Evolutionary conservation across 1,140 invertebrate genomes (phyloP).

Genomic region (Holcopasites calliopsidis): DNA sequence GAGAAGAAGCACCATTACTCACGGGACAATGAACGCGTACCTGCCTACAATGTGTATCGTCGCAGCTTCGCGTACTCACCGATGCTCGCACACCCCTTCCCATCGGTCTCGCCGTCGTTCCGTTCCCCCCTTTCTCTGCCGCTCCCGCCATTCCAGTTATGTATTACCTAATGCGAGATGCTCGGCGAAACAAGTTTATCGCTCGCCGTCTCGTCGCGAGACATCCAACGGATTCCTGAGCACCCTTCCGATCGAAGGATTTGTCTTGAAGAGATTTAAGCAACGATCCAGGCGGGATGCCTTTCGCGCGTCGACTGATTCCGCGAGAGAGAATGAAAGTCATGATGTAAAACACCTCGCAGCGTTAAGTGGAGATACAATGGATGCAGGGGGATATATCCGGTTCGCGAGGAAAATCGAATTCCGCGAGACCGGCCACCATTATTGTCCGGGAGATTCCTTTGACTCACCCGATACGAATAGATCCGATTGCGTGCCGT

Average conservation of each 20-base stretch:
- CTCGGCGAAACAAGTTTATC: constrained; percentile 52
- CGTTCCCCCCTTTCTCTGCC: not conserved
- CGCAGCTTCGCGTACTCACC: constrained; percentile 13
- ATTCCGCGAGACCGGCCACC: not conserved
- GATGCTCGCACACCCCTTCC: constrained; percentile 12
- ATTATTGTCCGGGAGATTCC: not conserved
- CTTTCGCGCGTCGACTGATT: not conserved
- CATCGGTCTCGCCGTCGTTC: not conserved
- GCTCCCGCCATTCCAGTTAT: constrained; percentile 58
- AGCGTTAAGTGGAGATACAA: too few relatives aligned
- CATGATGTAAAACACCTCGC: too few relatives aligned
- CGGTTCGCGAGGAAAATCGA: not conserved
- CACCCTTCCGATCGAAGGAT: constrained; percentile 54
- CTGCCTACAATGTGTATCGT: constrained; percentile 9
- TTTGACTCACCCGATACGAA: constrained; percentile 21
- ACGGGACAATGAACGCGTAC: constrained; percentile 48
- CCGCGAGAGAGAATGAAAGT: too few relatives aligned
- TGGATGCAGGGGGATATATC: too few relatives aligned
- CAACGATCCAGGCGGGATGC: constrained; percentile 30
- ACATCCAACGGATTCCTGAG: constrained; percentile 45
- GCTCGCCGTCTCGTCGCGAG: constrained; percentile 30
- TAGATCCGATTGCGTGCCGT: constrained; percentile 17
- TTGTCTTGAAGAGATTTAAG: constrained; percentile 50
- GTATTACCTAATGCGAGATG: constrained; percentile 51
- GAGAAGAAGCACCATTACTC: constrained; percentile 54